A percentile compares a stretch with the other conserved stretches of the same genome.
Conservation (phyloP, 53 echinoderm and acorn worm genomes). For the Mesocentrotus franciscanus region DNA sequence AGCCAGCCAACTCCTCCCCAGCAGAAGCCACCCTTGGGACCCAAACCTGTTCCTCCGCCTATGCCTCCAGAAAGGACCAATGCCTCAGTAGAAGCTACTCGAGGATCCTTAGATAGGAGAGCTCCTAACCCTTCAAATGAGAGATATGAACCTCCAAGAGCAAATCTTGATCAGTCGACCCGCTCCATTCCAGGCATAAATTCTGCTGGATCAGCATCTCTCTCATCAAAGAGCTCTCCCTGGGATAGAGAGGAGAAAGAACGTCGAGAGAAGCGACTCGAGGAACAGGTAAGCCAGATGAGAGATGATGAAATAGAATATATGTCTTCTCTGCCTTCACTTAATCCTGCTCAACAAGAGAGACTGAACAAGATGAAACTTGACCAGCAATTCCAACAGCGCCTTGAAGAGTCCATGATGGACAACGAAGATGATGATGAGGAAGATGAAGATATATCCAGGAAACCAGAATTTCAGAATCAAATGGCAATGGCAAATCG, state of each 20-base stretch:
- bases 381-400: constrained; percentile 89
- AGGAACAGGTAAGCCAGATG: constrained; percentile 78
- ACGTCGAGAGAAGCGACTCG: constrained; percentile 81
- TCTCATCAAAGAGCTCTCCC: constrained; percentile 67
- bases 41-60: constrained; percentile 85
- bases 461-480: constrained; percentile 48
- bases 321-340: constrained; percentile 69
- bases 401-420: constrained; percentile 82
- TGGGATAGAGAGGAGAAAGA: constrained; percentile 88
- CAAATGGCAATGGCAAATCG: constrained; percentile 47
- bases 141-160: constrained; percentile 17
- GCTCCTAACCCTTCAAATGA: constrained; percentile 8
- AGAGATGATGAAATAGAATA: constrained; percentile 83
- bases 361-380: constrained; percentile 82
- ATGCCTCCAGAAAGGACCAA: constrained; percentile 75
- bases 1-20: constrained; percentile 78
- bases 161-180: constrained; percentile 31
- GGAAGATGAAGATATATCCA: constrained; percentile 57
- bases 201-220: constrained; percentile 10
- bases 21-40: constrained; percentile 82
- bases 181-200: neutral
- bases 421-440: constrained; percentile 73
- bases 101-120: constrained; percentile 41
- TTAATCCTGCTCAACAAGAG: constrained; percentile 85
- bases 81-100: constrained; percentile 53